These are phyloP conservation scores for Lomographa bimaculata DNA, from an alignment of 2,888 invertebrate species.

Conservation along the genomic window DNA sequence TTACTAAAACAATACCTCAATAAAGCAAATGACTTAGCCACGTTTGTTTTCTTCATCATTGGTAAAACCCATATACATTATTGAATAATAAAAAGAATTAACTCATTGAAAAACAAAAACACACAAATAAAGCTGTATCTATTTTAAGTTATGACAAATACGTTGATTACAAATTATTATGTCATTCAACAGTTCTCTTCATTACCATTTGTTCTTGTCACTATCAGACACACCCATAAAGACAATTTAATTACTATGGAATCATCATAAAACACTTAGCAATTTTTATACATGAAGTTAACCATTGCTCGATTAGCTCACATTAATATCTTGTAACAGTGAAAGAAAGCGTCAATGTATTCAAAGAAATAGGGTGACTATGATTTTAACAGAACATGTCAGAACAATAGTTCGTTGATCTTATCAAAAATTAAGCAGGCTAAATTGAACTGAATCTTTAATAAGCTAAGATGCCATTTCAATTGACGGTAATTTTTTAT, in stretches of 20 bases:
- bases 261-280: conserved; percentile 1
- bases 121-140: conserved; percentile 12
- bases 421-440: too few relatives aligned
- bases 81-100: too few relatives aligned
- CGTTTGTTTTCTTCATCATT: too few relatives aligned
- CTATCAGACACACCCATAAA: conserved; percentile 20
- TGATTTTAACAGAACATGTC: not conserved
- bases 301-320: conserved; percentile 9
- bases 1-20: too few relatives aligned
- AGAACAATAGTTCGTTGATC: conserved; percentile 19
- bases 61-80: too few relatives aligned
- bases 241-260: conserved; percentile 17
- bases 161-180: conserved; percentile 26
- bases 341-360: conserved; percentile 9
- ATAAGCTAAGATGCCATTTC: too few relatives aligned
- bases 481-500: too few relatives aligned
- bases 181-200: conserved; percentile 23
- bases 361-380: not conserved
- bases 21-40: too few relatives aligned
- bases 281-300: conserved; percentile 3
- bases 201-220: conserved; percentile 18
- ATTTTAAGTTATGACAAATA: conserved; percentile 20
- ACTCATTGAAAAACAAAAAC: too few relatives aligned
- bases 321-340: too few relatives aligned
- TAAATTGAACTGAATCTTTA: too few relatives aligned